Base-by-base conservation (phyloP, 2,113 vertebrate species). In the Labrus mixtus region DNA sequence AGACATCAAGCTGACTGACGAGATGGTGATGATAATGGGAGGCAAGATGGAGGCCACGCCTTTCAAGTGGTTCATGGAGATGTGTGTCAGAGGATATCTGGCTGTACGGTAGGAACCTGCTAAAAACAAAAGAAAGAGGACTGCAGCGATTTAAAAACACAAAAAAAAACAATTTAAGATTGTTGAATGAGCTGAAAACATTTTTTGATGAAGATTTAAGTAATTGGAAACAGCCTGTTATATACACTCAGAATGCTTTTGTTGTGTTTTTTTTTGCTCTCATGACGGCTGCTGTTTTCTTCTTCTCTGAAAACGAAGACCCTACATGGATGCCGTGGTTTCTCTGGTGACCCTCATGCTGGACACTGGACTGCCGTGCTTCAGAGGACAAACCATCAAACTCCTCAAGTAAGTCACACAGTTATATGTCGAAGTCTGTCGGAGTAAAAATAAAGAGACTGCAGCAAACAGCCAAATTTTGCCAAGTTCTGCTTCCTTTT, bases 1-100 rank as follows among this genome's bases (percentile, higher is more conserved):
- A 0, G 98, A 99, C 92, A 99, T 99, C 91, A 99, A 99, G 86
- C 95, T 99, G 88, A 99, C 98, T 0, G 98, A 99, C 4, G 98
- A 99, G 91, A 99, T 99, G 98, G 98, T 99, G 92, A 99, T 99
- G 98, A 99, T 99, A 90, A 99, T 99, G 98, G 98, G 98, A 7
- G 97, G 98, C 16, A 99, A 99, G 91, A 99, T 99, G 96, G 98
- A 99, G 90, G 98, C 98, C 71, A 99, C 98, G 0, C 98, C 98
- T 0, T 99, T 99, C 93, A 98, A 98, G 68, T 99, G 98, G 98
- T 99, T 99, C 93, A 99, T 99, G 98, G 98, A 99, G 93, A 99
- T 99, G 98, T 99, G 98, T 57, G 97, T 99, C 83, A 94, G 96
- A 8, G 98, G 98, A 73, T 99, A 99, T 78, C 94, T 99, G 91